Conservation (phyloP, 2,888 invertebrate species). For the Kryphioiulus occultus region DNA sequence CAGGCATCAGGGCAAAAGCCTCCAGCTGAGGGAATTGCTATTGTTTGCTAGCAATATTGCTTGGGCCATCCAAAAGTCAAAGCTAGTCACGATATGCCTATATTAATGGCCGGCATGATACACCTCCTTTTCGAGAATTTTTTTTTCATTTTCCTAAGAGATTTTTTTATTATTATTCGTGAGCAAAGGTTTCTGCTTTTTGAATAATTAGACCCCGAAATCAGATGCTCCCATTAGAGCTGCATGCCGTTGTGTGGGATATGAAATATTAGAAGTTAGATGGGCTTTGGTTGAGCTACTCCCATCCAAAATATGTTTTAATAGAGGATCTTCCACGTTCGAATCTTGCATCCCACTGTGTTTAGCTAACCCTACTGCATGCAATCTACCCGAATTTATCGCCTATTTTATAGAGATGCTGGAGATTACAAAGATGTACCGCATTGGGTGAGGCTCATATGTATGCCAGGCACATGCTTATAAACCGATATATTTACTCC, state of each 20-base stretch:
- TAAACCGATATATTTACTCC: background rate
- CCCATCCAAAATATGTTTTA: background rate
- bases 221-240: conserved; percentile 6
- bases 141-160: background rate
- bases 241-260: background rate
- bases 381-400: background rate
- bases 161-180: background rate
- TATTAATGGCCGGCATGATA: conserved; percentile 33
- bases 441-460: background rate
- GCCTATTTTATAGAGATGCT: background rate
- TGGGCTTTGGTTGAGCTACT: background rate
- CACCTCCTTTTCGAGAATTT: conserved; percentile 14
- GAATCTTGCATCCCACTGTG: background rate
- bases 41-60: conserved; percentile 43
- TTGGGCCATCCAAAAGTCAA: conserved; percentile 31
- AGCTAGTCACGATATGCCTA: conserved; percentile 33
- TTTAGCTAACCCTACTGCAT: background rate
- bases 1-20: conserved; percentile 36
- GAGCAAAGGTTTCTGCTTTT: background rate
- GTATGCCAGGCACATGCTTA: background rate
- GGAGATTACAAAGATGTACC: background rate
- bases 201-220: background rate
- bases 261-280: background rate
- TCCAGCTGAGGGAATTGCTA: conserved; percentile 33
- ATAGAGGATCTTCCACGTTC: background rate